Base-by-base conservation (phyloP, 2,797 vertebrate genomes). In the Centroberyx gerrardi region DNA sequence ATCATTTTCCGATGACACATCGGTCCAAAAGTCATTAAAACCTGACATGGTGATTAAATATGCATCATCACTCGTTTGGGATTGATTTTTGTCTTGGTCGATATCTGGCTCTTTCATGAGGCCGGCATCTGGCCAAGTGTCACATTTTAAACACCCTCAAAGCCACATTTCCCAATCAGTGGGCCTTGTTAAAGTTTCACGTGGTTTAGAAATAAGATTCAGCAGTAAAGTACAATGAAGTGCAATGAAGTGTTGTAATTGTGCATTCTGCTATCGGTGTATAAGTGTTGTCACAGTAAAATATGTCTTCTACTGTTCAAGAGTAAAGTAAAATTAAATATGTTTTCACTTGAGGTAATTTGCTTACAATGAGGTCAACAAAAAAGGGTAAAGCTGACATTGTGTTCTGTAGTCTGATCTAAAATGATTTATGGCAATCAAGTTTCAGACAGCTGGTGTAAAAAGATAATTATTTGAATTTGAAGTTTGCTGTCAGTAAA, bases 81-180 rank as follows among this genome's bases (percentile, higher is more conserved):
- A 74, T 74, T 29, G 60, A 81, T 79, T 36, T 31, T n/a, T n/a
- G 17, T 56, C 51, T 59, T 17, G 0, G 22, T 78, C 77, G 46
- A 70, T 74, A 75, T 72, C 18, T 46, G 44, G 7, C 28, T 3
- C 5, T 56, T 54, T 46, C 2, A 56, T 55, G 9, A 63, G 17
- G 22, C 33, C 0, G 18, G 38, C 31, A 61, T 52, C 36, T 62
- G 58, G 22, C 18, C 15, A 10, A 63, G 29, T 42, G 27, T 58
- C 9, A 54, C 2, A 33, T 28, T 54, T 48, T 12, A 69, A 22
- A 72, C 42, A 62, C 60, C 68, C 33, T 74, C 28, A 15, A 38
- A 71, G 52, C 7, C 33, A 48, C 72, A 62, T 53, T 67, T 48
- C 14, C 42, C 29, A 63, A 74, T 82, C 70, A 53, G 62, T 61